These are phyloP conservation scores for Trichogramma dendrolimi DNA, from an alignment of 2,888 invertebrate genomes.

Conservation along the genomic window DNA sequence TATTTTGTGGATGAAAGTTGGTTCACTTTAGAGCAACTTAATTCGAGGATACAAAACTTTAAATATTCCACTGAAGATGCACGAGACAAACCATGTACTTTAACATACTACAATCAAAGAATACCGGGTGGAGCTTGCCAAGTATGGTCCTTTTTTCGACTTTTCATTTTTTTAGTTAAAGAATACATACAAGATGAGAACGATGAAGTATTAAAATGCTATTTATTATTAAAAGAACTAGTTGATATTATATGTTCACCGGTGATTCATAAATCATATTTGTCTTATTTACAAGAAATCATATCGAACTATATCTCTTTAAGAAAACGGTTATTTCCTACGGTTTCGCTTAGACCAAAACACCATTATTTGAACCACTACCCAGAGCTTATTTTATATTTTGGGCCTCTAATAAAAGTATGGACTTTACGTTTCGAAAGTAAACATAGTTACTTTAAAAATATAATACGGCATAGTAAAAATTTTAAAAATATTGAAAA, in stretches of 20 bases:
- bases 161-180: slow-evolving; percentile 27
- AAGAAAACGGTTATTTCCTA: slow-evolving; percentile 25
- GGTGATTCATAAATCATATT: slow-evolving; percentile 27
- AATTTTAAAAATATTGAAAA: slow-evolving; percentile 29
- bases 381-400: slow-evolving; percentile 26
- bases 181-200: slow-evolving; percentile 24
- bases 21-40: slow-evolving; percentile 27
- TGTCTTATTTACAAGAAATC: slow-evolving; percentile 23
- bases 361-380: slow-evolving; percentile 32
- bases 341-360: slow-evolving; percentile 27
- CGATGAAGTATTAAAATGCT: slow-evolving; percentile 27
- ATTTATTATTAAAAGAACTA: slow-evolving; percentile 30
- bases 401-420: slow-evolving; percentile 30
- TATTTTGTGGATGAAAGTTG: slow-evolving; percentile 24
- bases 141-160: slow-evolving; percentile 24
- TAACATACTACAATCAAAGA: slow-evolving; percentile 4
- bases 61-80: slow-evolving; percentile 24
- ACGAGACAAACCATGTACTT: slow-evolving; percentile 24
- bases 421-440: slow-evolving; percentile 35
- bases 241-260: slow-evolving; percentile 32
- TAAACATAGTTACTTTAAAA: slow-evolving; percentile 36
- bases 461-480: slow-evolving; percentile 10
- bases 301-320: slow-evolving; percentile 27
- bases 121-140: slow-evolving; percentile 28
- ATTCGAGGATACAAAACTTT: slow-evolving; percentile 16